Conservation (phyloP, 2,797 vertebrate species). For the Clarias pachynema region DNA sequence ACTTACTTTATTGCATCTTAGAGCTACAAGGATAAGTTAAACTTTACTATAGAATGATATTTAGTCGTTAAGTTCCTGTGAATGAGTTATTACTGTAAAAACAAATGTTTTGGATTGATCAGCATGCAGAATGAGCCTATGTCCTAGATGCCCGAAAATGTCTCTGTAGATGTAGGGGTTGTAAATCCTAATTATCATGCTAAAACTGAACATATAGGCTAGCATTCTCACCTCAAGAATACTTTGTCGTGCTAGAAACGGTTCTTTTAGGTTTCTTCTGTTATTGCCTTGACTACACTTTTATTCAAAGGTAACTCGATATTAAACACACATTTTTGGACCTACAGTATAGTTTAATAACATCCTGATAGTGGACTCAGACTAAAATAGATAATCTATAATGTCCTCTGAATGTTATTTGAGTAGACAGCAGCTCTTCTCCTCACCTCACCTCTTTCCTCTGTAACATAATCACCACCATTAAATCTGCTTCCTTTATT, state of each 20-base stretch:
- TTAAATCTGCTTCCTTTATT: background rate
- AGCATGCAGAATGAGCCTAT: too few species aligned
- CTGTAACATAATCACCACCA: slow-evolving; percentile 9
- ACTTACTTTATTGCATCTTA: too few species aligned
- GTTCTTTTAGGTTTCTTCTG: background rate
- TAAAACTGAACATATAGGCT: background rate
- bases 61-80: too few species aligned
- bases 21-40: too few species aligned
- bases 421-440: background rate
- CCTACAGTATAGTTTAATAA: background rate
- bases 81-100: too few species aligned
- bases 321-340: background rate
- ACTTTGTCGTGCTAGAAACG: background rate
- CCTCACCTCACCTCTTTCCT: background rate
- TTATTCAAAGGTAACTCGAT: background rate
- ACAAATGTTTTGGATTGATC: too few species aligned
- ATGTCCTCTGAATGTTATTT: background rate
- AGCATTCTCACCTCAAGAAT: slow-evolving; percentile 18
- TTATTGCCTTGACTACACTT: background rate
- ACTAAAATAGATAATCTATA: background rate
- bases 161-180: background rate
- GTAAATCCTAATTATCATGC: background rate
- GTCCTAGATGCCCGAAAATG: too few species aligned
- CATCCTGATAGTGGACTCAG: background rate
- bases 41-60: too few species aligned